Evolutionary conservation across 1,140 invertebrate genomes (phyloP).

Genomic region (Scaptomyza pallida): DNA sequence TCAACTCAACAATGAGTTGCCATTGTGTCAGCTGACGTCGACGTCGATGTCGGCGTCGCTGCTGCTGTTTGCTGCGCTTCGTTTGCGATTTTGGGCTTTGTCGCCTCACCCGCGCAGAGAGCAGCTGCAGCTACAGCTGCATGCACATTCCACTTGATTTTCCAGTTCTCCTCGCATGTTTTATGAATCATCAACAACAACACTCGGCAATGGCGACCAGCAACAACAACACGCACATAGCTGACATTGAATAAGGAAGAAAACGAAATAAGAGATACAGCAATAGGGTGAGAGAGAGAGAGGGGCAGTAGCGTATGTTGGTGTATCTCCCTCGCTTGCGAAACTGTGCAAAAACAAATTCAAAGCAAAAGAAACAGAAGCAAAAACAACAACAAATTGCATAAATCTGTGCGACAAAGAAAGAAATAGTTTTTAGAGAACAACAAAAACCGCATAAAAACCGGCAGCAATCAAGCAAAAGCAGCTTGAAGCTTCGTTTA

Average conservation of each 20-base stretch:
- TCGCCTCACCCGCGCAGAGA: constrained; percentile 52
- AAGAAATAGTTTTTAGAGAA: constrained; percentile 38
- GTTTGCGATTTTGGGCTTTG: constrained; percentile 67
- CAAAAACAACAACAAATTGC: constrained; percentile 68
- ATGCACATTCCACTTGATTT: constrained; percentile 79
- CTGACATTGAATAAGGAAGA: constrained; percentile 60
- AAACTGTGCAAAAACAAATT: constrained; percentile 33
- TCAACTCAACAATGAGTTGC: constrained; percentile 55
- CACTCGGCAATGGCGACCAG: constrained; percentile 44
- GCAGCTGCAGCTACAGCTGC: constrained; percentile 59
- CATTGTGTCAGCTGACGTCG: constrained; percentile 77
- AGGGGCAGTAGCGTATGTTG: too few species aligned
- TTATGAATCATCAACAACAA: constrained; percentile 72
- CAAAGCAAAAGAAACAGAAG: constrained; percentile 54
- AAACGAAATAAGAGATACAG: constrained; percentile 6
- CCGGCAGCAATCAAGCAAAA: constrained; percentile 46
- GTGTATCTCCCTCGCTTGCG: constrained; percentile 3
- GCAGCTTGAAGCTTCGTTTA: constrained; percentile 25
- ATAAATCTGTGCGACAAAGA: constrained; percentile 74
- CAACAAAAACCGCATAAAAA: constrained; percentile 49
- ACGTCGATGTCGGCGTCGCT: constrained; percentile 5
- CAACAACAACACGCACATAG: constrained; percentile 51
- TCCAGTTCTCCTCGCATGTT: constrained; percentile 76
- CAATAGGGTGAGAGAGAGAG: constrained; percentile 8
- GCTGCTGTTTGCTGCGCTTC: constrained; percentile 46